These are phyloP conservation scores for Alloplasta piceator DNA, from an alignment of 2,888 invertebrate species.

Conservation along the genomic window DNA sequence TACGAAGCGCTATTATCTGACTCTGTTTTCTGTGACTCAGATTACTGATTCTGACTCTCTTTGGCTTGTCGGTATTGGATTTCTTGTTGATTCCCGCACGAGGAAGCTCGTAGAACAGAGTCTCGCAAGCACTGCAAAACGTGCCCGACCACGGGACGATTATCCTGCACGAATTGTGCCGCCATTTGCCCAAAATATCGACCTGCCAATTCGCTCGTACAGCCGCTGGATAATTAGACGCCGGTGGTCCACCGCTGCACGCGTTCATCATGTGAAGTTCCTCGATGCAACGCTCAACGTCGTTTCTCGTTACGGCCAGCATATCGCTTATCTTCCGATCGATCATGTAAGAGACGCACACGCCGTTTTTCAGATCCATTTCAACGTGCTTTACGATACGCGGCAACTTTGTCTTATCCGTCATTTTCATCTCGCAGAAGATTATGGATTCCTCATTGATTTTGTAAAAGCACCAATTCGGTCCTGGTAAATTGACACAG, in stretches of 20 bases:
- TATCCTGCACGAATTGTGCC: slow-evolving; percentile 43
- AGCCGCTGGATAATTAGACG: slow-evolving; percentile 13
- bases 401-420: not conserved
- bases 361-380: slow-evolving; percentile 13
- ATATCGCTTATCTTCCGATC: slow-evolving; percentile 54
- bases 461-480: slow-evolving; percentile 36
- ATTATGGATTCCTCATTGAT: slow-evolving; percentile 12
- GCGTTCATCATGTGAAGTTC: slow-evolving; percentile 47
- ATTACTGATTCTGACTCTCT: slow-evolving; percentile 14
- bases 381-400: slow-evolving; percentile 45
- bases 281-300: slow-evolving; percentile 56
- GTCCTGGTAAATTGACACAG: slow-evolving; percentile 40
- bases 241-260: slow-evolving; percentile 50
- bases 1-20: slow-evolving; percentile 48
- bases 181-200: slow-evolving; percentile 54
- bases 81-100: not conserved
- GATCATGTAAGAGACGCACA: slow-evolving; percentile 49
- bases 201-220: slow-evolving; percentile 18
- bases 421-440: slow-evolving; percentile 34
- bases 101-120: slow-evolving; percentile 6
- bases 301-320: not conserved
- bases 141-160: not conserved
- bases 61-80: not conserved
- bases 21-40: slow-evolving; percentile 55
- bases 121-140: slow-evolving; percentile 48